A percentile compares a stretch with the other conserved stretches of the same genome.
Conservation (phyloP, 37 sponge, comb jelly and placozoan species). For the Lycopodina hypogea region DNA sequence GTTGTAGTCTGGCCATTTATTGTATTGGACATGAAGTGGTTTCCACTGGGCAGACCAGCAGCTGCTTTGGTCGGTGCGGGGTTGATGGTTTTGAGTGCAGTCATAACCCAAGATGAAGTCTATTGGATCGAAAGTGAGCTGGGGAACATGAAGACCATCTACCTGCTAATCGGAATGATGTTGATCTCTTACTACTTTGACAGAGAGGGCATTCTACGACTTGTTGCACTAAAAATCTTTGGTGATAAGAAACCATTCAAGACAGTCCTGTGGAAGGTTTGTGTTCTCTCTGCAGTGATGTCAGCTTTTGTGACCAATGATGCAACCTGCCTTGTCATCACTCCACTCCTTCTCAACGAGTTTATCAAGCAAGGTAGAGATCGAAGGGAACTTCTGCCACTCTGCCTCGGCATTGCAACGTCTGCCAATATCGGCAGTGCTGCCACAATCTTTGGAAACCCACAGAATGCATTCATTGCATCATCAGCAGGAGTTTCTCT, state of each 20-base stretch:
- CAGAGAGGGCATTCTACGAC: constrained; percentile 69
- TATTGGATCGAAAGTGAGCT: constrained; percentile 53
- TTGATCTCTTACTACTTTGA: constrained; percentile 82
- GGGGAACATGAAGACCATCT: constrained; percentile 77
- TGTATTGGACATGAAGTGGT: constrained; percentile 82
- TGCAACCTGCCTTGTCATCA: constrained; percentile 72
- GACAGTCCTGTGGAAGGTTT: constrained; percentile 73
- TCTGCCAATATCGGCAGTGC: constrained; percentile 88
- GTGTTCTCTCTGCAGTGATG: constrained; percentile 61
- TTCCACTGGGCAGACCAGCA: constrained; percentile 75
- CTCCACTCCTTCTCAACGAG: constrained; percentile 70
- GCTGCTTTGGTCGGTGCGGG: constrained; percentile 73
- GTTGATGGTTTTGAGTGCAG: constrained; percentile 68
- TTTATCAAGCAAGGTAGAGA: constrained; percentile 52
- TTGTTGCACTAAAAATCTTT: constrained; percentile 51
- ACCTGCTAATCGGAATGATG: constrained; percentile 88
- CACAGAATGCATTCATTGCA: constrained; percentile 90
- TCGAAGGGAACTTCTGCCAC: constrained; percentile 60
- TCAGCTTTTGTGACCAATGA: constrained; percentile 88
- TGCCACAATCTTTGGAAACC: constrained; percentile 87
- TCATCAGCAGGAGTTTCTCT: constrained; percentile 55
- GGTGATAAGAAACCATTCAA: constrained; percentile 52
- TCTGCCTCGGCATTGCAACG: constrained; percentile 81
- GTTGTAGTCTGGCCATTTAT: constrained; percentile 86
- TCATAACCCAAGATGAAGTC: constrained; percentile 65